Base-by-base conservation (phyloP, 1,140 invertebrate species). In the Ctenoplectra terminalis region DNA sequence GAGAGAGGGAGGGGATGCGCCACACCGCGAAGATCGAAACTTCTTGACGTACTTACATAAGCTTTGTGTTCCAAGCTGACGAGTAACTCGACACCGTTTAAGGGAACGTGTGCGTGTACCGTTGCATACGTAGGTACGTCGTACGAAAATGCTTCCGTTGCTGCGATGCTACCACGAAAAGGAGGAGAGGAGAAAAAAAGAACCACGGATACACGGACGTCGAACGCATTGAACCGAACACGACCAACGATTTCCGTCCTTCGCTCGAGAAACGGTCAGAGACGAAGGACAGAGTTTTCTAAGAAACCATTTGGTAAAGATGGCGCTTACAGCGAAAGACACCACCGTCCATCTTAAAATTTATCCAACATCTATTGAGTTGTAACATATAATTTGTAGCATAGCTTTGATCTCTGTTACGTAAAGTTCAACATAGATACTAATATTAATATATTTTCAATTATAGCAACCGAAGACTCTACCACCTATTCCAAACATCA, bases 31-130 rank as follows among this genome's bases (percentile, higher is more conserved):
- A 61, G 52, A 71, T 80, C 82, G 56, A 78, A 75, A 71, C 76
- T 81, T 72, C 81, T 85, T 72, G 71, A 74, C 64, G 81, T 86
- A 88, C 88, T 90, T 90, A 90, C 89, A 87, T 90, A 89, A 88
- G 87, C 63, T 69, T 82, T 82, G 84, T 85, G 81, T 80, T 70
- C 81, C 48, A 71, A 67, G 66, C 72, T 83, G 82, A 82, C 76
- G 74, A 83, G 88, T 89, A 90, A 90, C 83, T 85, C 84, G 88
- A 89, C 80, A 88, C 88, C 84, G 83, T 79, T 61, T 82, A 82
- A 81, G 84, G 87, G 88, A 85, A 58, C 60, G 43, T 72, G 63
- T 54, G 72, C 60, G 71, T 81, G 61, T 81, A 81, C 79, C 61
- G 71, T 83, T 79, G 37, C 75, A 75, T 69, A 83, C 23, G 71